Evolutionary conservation across 2,797 vertebrate species (phyloP).

Genomic region (Alouatta caraya): DNA sequence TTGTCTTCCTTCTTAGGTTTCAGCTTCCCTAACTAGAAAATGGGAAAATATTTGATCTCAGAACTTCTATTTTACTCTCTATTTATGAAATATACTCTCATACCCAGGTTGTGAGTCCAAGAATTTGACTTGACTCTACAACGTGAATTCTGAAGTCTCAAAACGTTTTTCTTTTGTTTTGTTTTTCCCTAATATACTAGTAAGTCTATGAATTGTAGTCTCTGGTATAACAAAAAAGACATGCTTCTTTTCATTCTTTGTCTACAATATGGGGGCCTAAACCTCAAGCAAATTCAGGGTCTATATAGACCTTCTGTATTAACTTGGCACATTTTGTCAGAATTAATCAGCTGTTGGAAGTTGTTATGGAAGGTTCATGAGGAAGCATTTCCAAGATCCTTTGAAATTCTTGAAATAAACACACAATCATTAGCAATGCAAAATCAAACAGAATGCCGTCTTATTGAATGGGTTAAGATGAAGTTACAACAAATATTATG

Average conservation of each 20-base stretch:
- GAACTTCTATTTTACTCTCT: not conserved
- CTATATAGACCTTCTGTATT: not conserved
- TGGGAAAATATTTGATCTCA: not conserved
- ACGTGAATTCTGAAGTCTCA: not conserved
- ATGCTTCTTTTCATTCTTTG: not conserved
- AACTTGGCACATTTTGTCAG: not conserved
- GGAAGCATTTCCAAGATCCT: not conserved
- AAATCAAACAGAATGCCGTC: not conserved
- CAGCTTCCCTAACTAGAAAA: not conserved
- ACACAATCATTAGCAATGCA: not conserved
- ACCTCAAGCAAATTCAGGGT: not conserved
- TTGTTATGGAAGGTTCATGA: not conserved
- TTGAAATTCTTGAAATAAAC: constrained; percentile 32
- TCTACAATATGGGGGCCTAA: not conserved
- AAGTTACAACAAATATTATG: not conserved
- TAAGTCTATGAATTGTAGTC: not conserved
- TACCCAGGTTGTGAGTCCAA: not conserved
- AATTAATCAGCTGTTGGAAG: not conserved
- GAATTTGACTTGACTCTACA: not conserved
- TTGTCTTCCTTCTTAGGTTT: not conserved
- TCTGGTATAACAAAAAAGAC: not conserved
- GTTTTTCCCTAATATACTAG: not conserved
- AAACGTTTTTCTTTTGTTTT: too few relatives aligned
- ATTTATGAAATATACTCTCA: not conserved
- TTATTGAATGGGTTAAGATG: not conserved